phyloP scores from a whole-genome alignment of 35 echinoderm and acorn worm genomes.

The Anneissia japonica region DNA sequence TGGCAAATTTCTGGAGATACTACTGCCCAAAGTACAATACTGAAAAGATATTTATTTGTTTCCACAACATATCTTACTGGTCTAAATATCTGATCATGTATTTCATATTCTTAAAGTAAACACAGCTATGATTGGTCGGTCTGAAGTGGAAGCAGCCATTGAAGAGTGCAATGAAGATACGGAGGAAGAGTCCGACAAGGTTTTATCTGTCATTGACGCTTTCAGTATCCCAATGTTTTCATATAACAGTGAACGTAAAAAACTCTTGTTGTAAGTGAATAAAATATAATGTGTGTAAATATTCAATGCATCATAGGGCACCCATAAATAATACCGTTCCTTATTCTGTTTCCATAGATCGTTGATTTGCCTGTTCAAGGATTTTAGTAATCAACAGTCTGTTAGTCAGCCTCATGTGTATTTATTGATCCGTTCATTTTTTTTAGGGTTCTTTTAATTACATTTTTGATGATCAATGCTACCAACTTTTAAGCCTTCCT shows the following conservation, averaged over 20 bases:
- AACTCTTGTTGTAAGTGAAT: constrained; percentile 78
- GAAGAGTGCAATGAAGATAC: constrained; percentile 82
- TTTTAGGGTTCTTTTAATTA: too few species aligned
- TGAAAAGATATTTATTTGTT: neutral
- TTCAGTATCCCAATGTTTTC: constrained; percentile 79
- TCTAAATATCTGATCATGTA: too few species aligned
- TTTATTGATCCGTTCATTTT: too few species aligned
- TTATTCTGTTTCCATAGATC: too few species aligned
- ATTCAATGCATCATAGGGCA: too few species aligned
- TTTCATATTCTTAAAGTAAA: constrained; percentile 54
- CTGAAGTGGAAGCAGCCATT: constrained; percentile 62
- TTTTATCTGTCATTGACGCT: constrained; percentile 77
- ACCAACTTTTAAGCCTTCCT: too few species aligned
- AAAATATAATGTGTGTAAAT: too few species aligned
- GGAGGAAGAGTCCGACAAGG: constrained; percentile 60
- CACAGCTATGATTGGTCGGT: constrained; percentile 57
- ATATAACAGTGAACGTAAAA: constrained; percentile 79
- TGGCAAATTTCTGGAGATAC: neutral
- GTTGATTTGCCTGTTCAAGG: too few species aligned
- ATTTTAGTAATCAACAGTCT: too few species aligned
- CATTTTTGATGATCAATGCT: too few species aligned
- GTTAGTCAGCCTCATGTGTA: too few species aligned
- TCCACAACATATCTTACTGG: neutral
- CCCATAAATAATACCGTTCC: too few species aligned
- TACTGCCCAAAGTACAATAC: neutral